Conservation (phyloP, 2,888 invertebrate genomes). For the Orthonychiurus folsomi region DNA sequence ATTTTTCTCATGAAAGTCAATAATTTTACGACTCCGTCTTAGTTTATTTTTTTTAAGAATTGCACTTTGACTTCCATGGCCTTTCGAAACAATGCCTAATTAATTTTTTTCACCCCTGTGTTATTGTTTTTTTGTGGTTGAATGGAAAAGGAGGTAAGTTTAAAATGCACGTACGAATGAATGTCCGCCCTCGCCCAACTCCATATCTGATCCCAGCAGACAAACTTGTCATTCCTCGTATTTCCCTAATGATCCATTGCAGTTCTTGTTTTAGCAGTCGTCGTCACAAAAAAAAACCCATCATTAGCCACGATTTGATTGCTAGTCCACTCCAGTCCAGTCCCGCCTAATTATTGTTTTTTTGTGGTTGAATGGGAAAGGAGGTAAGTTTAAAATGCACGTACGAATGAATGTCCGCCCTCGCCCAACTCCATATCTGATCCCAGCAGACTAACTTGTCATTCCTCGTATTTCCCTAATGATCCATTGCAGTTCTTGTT, state of each 20-base stretch:
- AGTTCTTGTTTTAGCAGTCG: too few species aligned
- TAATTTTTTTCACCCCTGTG: not conserved
- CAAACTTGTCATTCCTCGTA: not conserved
- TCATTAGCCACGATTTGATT: too few species aligned
- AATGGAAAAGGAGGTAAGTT: not conserved
- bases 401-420: not conserved
- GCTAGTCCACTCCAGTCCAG: too few species aligned
- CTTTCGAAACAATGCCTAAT: conserved; percentile 1
- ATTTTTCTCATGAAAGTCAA: too few species aligned
- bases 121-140: not conserved
- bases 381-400: not conserved
- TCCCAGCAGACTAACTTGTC: not conserved
- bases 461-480: not conserved
- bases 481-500: not conserved
- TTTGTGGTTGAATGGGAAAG: not conserved
- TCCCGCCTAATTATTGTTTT: not conserved
- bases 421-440: not conserved
- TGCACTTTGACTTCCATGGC: too few species aligned
- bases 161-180: not conserved
- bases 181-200: not conserved
- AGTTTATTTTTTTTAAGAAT: too few species aligned
- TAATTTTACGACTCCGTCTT: too few species aligned
- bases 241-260: not conserved
- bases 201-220: not conserved
- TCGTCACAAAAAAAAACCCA: too few species aligned